These are phyloP conservation scores for Metaphire vulgaris DNA, from an alignment of 1,140 invertebrate genomes.

Conservation along the genomic window DNA sequence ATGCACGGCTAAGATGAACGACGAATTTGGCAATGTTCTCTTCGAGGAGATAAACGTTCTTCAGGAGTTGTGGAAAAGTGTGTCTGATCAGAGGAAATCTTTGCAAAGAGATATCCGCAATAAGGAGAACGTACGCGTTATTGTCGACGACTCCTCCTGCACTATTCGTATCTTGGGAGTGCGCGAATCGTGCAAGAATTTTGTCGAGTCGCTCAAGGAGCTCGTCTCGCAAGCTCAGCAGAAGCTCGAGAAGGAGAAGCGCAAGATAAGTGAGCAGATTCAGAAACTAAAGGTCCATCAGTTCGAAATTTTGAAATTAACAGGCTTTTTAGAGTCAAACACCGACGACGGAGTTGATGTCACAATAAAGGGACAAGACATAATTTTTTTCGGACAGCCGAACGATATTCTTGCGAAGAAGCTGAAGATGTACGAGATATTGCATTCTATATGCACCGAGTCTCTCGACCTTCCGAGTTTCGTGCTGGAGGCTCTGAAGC, in stretches of 20 bases:
- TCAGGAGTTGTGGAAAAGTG: neutral
- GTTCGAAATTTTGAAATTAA: neutral
- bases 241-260: neutral
- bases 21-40: neutral
- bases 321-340: neutral
- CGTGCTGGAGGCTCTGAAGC: neutral
- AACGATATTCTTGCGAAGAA: neutral
- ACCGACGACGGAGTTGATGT: neutral
- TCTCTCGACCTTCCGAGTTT: neutral
- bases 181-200: neutral
- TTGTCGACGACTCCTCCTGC: neutral
- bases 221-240: neutral
- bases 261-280: neutral
- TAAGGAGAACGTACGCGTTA: neutral
- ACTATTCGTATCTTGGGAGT: neutral
- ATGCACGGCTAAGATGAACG: neutral
- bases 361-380: neutral
- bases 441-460: neutral
- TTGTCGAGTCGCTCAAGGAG: neutral
- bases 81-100: neutral
- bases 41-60: neutral
- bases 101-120: neutral
- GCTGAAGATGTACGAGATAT: neutral
- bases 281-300: neutral
- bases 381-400: neutral